Evolutionary conservation across 2,888 invertebrate species (phyloP).

Genomic region (Drosophila hamatofila): DNA sequence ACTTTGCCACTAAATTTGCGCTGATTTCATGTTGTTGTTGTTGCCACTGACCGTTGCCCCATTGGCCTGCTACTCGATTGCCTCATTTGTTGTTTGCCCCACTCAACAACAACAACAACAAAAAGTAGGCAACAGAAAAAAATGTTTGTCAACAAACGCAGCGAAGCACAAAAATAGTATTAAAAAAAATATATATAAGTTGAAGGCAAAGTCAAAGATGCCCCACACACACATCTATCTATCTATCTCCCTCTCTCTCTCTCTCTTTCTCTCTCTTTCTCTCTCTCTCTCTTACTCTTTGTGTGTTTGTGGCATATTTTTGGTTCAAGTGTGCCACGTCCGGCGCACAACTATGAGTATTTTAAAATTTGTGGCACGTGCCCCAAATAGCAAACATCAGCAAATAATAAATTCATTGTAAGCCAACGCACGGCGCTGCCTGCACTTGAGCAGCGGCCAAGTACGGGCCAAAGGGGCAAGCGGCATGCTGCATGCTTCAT

Average conservation of each 20-base stretch:
- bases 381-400: conserved; percentile 82
- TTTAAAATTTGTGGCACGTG: conserved; percentile 81
- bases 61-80: conserved; percentile 44
- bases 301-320: conserved; percentile 55
- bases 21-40: conserved; percentile 60
- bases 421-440: conserved; percentile 50
- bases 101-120: conserved; percentile 26
- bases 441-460: conserved; percentile 23
- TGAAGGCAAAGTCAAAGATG: conserved; percentile 34
- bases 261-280: conserved; percentile 27
- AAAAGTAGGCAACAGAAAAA: conserved; percentile 1
- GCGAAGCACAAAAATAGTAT: conserved; percentile 72
- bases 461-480: not conserved
- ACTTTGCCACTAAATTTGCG: conserved; percentile 79
- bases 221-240: conserved; percentile 10
- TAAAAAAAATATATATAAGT: conserved; percentile 27
- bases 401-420: conserved; percentile 82
- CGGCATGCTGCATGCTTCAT: not conserved
- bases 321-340: conserved; percentile 67
- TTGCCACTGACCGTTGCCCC: conserved; percentile 19
- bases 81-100: conserved; percentile 67
- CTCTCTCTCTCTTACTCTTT: conserved; percentile 18
- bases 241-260: conserved; percentile 23
- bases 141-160: conserved; percentile 79
- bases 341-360: conserved; percentile 62